Evolutionary conservation across 2,113 vertebrate species (phyloP).

Genomic region (Gobius niger): DNA sequence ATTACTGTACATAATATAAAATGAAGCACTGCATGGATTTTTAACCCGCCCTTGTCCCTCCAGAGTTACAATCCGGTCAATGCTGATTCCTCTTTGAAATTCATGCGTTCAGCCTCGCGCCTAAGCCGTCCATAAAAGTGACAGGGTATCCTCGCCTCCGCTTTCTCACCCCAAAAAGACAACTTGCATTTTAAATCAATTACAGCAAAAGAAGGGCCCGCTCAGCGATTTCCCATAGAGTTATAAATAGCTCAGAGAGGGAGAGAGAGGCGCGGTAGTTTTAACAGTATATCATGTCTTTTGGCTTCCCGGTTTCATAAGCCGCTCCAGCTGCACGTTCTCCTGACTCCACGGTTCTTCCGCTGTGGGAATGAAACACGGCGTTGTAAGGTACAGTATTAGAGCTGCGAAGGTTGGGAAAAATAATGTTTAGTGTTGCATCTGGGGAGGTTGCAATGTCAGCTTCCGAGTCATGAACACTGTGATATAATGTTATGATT

Average conservation of each 20-base stretch:
- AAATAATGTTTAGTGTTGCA: no score
- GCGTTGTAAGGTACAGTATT: neutral
- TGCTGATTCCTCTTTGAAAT: slow-evolving; percentile 29
- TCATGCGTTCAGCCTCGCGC: slow-evolving; percentile 19
- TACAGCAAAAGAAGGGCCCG: slow-evolving; percentile 70
- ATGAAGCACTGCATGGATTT: slow-evolving; percentile 28
- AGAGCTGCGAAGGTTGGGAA: neutral
- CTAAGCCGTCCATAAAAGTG: slow-evolving; percentile 27
- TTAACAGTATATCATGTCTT: slow-evolving; percentile 56
- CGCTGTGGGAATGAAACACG: slow-evolving; percentile 1
- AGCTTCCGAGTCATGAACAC: no score
- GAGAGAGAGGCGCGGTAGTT: slow-evolving; percentile 46
- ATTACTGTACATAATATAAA: slow-evolving; percentile 30
- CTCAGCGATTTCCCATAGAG: slow-evolving; percentile 74
- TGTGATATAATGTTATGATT: no score
- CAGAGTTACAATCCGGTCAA: slow-evolving; percentile 45
- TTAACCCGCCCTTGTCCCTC: neutral
- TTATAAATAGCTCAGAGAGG: slow-evolving; percentile 72
- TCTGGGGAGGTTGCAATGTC: no score
- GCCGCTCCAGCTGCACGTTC: slow-evolving; percentile 1
- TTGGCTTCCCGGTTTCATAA: slow-evolving; percentile 34
- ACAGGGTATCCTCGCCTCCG: slow-evolving; percentile 53
- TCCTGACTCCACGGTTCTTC: slow-evolving; percentile 15
- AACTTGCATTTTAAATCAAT: slow-evolving; percentile 75
- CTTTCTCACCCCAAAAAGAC: slow-evolving; percentile 66